Evolutionary conservation across 2,113 vertebrate species (phyloP).

Genomic region (Austrofundulus limnaeus): DNA sequence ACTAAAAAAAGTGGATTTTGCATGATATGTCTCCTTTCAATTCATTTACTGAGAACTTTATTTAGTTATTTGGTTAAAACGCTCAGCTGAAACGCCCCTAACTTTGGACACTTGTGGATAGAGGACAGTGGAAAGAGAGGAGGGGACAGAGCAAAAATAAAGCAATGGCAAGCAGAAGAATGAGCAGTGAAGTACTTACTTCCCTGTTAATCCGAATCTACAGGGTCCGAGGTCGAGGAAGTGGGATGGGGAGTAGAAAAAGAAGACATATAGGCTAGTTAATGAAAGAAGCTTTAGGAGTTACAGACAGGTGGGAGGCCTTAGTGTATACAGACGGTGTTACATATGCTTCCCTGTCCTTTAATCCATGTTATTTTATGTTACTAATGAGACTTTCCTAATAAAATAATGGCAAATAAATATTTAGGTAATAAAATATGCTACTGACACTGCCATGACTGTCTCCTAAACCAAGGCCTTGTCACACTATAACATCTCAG

Average conservation of each 20-base stretch:
- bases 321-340: conserved; percentile 21
- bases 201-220: conserved; percentile 91
- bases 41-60: conserved; percentile 31
- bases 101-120: conserved; percentile 64
- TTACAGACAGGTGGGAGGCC: conserved; percentile 60
- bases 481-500: too few species aligned
- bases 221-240: conserved; percentile 82
- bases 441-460: not conserved
- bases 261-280: conserved; percentile 82
- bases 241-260: conserved; percentile 78
- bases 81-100: conserved; percentile 41
- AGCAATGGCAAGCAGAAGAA: conserved; percentile 73
- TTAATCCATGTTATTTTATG: not conserved
- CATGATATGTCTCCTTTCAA: too few species aligned
- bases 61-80: conserved; percentile 13
- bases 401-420: too few species aligned
- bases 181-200: conserved; percentile 85
- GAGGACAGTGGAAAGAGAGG: conserved; percentile 44
- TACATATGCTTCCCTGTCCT: not conserved
- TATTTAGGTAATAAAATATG: not conserved
- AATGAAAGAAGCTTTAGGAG: conserved; percentile 76
- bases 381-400: too few species aligned
- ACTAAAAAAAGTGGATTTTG: too few species aligned
- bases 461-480: too few species aligned
- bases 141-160: conserved; percentile 36